Percentiles rank a stretch among this genome's conserved stretches.
These are phyloP conservation scores for Drosophila suzukii DNA, from an alignment of 1,140 invertebrate species.

Conservation along the genomic window DNA sequence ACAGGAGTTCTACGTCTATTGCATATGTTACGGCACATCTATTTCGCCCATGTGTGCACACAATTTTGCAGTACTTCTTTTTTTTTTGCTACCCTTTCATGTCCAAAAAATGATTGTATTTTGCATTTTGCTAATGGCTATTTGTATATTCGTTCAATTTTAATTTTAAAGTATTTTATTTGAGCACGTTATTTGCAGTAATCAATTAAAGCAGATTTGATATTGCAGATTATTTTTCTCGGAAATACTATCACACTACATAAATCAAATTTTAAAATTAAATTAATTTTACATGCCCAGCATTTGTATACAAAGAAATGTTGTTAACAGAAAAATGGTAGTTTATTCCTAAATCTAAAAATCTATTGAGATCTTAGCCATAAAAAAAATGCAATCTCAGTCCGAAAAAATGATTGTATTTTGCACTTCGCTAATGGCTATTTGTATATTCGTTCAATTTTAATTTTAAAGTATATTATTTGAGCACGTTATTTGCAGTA, in stretches of 20 bases:
- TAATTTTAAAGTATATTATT: not conserved
- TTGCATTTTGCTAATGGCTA: not conserved
- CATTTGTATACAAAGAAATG: too few relatives aligned
- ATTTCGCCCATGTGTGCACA: slow-evolving; percentile 18
- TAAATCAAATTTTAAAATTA: too few relatives aligned
- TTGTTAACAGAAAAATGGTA: too few relatives aligned
- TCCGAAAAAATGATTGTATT: not conserved
- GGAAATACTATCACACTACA: too few relatives aligned
- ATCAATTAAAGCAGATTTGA: not conserved
- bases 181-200: not conserved
- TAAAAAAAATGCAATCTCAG: too few relatives aligned
- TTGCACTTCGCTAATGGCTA: not conserved
- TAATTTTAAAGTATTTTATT: not conserved
- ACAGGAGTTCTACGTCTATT: slow-evolving; percentile 42
- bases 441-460: not conserved
- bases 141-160: not conserved
- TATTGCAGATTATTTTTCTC: not conserved
- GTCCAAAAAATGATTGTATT: not conserved
- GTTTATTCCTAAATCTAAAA: too few relatives aligned
- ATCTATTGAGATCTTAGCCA: too few relatives aligned
- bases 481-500: not conserved
- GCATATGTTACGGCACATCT: slow-evolving; percentile 46
- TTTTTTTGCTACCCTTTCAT: not conserved
- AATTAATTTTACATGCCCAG: too few relatives aligned
- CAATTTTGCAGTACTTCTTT: not conserved